These are phyloP conservation scores for Beris morrisii DNA, from an alignment of 2,888 invertebrate species.

Conservation along the genomic window DNA sequence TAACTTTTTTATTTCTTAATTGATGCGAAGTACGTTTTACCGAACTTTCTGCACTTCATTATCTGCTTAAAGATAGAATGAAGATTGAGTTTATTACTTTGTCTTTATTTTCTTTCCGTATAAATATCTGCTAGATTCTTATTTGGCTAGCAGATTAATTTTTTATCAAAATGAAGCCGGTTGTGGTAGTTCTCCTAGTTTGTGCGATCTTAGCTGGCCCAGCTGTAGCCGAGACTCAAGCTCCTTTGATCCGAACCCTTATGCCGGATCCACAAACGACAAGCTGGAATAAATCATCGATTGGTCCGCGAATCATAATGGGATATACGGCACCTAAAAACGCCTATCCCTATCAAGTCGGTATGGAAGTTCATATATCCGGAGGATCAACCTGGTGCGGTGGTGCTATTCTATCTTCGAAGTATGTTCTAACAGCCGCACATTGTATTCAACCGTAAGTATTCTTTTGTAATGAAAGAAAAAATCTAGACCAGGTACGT, in stretches of 20 bases:
- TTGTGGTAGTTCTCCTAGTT: too few relatives aligned
- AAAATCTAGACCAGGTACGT: not conserved
- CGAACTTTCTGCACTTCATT: too few relatives aligned
- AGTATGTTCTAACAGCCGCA: constrained; percentile 45
- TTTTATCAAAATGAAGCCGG: not conserved
- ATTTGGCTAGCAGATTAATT: not conserved
- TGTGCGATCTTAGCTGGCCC: not conserved
- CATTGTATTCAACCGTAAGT: constrained; percentile 31
- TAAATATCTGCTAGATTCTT: too few relatives aligned
- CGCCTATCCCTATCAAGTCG: constrained; percentile 50
- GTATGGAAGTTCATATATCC: constrained; percentile 44
- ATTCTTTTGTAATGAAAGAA: not conserved
- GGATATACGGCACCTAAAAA: constrained; percentile 33
- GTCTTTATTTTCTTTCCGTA: too few relatives aligned
- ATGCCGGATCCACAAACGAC: not conserved
- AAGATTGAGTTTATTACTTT: too few relatives aligned
- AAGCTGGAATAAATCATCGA: not conserved
- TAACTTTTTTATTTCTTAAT: too few relatives aligned
- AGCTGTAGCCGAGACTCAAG: not conserved
- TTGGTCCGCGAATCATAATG: constrained; percentile 19
- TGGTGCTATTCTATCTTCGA: constrained; percentile 47
- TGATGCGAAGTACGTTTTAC: too few relatives aligned
- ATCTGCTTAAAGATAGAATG: too few relatives aligned
- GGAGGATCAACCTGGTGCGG: constrained; percentile 45
- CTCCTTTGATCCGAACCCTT: not conserved